Evolutionary conservation across 2,888 invertebrate species (phyloP).

Genomic region (Luperina testacea): DNA sequence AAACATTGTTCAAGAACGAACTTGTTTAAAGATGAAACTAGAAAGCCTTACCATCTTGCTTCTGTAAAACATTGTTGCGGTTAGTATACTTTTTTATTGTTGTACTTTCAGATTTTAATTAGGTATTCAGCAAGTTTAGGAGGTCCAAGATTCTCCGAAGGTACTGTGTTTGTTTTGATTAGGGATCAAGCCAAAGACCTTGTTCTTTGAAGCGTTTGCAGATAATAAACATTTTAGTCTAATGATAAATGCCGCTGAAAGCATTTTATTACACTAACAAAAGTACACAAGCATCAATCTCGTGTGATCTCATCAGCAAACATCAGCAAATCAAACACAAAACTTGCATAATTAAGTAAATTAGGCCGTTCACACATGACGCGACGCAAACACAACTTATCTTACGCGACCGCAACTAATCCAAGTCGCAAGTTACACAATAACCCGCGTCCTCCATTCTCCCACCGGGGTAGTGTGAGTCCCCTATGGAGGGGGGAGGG

Average conservation of each 20-base stretch:
- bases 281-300: neutral
- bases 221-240: neutral
- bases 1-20: no score
- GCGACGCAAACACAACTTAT: constrained; percentile 52
- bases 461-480: neutral
- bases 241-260: neutral
- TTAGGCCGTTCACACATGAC: constrained; percentile 35
- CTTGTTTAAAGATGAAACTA: neutral
- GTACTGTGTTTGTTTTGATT: constrained; percentile 14
- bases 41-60: neutral
- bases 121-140: neutral
- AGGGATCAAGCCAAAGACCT: neutral
- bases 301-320: constrained; percentile 31
- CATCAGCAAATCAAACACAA: constrained; percentile 37
- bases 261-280: neutral
- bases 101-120: neutral
- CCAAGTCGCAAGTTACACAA: constrained; percentile 58
- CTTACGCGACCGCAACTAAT: constrained; percentile 44
- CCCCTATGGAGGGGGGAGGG: neutral
- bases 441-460: constrained; percentile 17
- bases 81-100: neutral
- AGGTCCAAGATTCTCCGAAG: neutral
- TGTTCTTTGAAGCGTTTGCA: neutral
- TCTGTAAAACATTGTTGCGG: neutral
- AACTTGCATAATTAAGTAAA: constrained; percentile 56